Evolutionary conservation across 2,113 vertebrate genomes (phyloP).

Genomic region (Lepus americanus): DNA sequence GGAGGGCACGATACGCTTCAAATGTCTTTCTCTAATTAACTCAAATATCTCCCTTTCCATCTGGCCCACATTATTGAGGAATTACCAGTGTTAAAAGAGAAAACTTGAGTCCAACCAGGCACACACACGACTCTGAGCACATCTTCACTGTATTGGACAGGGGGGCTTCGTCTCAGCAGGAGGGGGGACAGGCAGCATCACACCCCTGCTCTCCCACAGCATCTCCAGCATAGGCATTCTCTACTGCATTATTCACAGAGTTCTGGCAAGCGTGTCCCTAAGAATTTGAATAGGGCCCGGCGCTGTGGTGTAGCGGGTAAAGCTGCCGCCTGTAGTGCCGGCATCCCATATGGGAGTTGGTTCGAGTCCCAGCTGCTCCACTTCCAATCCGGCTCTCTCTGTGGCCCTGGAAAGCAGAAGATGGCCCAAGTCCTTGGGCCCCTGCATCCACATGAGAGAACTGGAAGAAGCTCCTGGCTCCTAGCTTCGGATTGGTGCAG

Average conservation of each 20-base stretch:
- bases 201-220: not conserved
- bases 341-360: no score
- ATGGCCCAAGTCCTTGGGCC: no score
- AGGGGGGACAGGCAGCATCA: rapidly evolving
- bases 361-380: no score
- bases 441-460: no score
- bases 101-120: not conserved
- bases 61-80: not conserved
- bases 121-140: not conserved
- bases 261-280: not conserved
- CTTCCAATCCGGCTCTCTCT: no score
- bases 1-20: not conserved
- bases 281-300: not conserved
- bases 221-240: not conserved
- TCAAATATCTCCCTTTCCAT: not conserved
- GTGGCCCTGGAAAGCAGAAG: no score
- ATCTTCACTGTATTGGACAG: not conserved
- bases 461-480: no score
- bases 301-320: no score
- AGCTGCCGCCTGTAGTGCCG: no score
- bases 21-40: not conserved
- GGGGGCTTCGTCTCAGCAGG: not conserved
- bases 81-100: not conserved
- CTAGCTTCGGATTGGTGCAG: no score
- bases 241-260: rapidly evolving